These are phyloP conservation scores for Otocyon megalotis DNA, from an alignment of 2,113 vertebrate species.

Conservation along the genomic window DNA sequence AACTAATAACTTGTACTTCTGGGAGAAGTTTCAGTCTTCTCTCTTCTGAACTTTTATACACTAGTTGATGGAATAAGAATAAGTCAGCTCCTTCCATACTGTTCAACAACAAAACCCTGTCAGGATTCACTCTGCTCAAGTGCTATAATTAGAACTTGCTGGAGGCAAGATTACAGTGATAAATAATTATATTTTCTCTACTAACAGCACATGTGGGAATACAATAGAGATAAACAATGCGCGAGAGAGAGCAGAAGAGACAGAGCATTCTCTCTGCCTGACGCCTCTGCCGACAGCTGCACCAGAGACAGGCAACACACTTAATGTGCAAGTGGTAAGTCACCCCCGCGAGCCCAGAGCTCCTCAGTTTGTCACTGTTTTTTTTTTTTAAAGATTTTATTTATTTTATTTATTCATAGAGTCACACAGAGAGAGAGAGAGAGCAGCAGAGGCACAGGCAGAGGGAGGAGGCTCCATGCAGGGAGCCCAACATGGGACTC, in stretches of 20 bases:
- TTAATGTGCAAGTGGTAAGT: slow-evolving; percentile 72
- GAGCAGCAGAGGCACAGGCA: no score
- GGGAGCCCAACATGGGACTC: no score
- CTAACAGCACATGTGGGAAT: slow-evolving; percentile 70
- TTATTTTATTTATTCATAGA: no score
- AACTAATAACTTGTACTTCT: neutral
- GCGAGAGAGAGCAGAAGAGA: neutral
- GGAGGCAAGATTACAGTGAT: slow-evolving; percentile 70
- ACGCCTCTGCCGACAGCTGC: slow-evolving; percentile 66
- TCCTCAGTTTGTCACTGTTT: slow-evolving; percentile 63
- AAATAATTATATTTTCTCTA: slow-evolving; percentile 69
- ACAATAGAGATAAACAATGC: slow-evolving; percentile 73
- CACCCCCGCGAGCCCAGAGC: slow-evolving; percentile 62
- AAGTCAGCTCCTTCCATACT: neutral
- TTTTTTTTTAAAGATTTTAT: no score
- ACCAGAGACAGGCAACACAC: slow-evolving; percentile 74
- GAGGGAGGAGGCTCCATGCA: no score
- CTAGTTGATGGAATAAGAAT: slow-evolving; percentile 36
- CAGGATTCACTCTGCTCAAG: slow-evolving; percentile 53
- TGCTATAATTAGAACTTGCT: slow-evolving; percentile 73
- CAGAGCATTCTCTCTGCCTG: slow-evolving; percentile 49
- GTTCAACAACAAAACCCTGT: slow-evolving; percentile 52
- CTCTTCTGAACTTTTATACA: neutral
- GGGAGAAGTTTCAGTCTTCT: neutral
- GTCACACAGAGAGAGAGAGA: no score